These are phyloP conservation scores for Lampropteryx suffumata DNA, from an alignment of 2,888 invertebrate genomes.

Conservation along the genomic window DNA sequence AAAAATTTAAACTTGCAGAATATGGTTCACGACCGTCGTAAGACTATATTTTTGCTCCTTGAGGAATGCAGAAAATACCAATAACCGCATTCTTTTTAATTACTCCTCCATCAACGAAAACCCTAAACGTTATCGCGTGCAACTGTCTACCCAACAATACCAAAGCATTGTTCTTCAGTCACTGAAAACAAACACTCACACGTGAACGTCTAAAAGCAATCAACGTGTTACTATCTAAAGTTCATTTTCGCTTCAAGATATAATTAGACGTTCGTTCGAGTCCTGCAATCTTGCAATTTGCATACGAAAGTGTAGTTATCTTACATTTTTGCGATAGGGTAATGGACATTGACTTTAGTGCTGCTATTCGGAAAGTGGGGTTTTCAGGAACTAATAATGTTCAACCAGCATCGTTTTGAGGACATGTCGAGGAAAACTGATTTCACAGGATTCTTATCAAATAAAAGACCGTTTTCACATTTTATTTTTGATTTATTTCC, in stretches of 20 bases:
- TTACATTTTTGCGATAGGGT: slow-evolving; percentile 43
- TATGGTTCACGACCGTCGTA: too few relatives aligned
- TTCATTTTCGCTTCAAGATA: slow-evolving; percentile 24
- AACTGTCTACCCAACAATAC: background rate
- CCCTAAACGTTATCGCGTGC: too few relatives aligned
- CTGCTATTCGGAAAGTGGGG: background rate
- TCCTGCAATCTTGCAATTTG: slow-evolving; percentile 40
- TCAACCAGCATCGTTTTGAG: slow-evolving; percentile 3
- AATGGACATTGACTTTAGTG: slow-evolving; percentile 31
- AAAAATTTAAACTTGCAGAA: too few relatives aligned
- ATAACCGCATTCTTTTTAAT: too few relatives aligned
- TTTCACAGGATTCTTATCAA: background rate
- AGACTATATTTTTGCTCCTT: too few relatives aligned
- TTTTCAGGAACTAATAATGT: slow-evolving; percentile 24
- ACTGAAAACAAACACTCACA: background rate
- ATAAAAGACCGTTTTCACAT: too few relatives aligned
- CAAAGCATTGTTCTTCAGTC: background rate
- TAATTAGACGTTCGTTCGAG: slow-evolving; percentile 21
- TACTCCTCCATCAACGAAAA: too few relatives aligned
- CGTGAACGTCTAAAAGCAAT: slow-evolving; percentile 8
- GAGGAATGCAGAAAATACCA: too few relatives aligned
- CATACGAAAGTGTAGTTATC: slow-evolving; percentile 50
- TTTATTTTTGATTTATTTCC: too few relatives aligned
- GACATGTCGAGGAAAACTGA: slow-evolving; percentile 1
- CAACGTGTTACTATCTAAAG: slow-evolving; percentile 23